Percentiles rank a stretch among this genome's conserved stretches.
Conservation (phyloP, 2,888 invertebrate species). For the Plusia festucae region DNA sequence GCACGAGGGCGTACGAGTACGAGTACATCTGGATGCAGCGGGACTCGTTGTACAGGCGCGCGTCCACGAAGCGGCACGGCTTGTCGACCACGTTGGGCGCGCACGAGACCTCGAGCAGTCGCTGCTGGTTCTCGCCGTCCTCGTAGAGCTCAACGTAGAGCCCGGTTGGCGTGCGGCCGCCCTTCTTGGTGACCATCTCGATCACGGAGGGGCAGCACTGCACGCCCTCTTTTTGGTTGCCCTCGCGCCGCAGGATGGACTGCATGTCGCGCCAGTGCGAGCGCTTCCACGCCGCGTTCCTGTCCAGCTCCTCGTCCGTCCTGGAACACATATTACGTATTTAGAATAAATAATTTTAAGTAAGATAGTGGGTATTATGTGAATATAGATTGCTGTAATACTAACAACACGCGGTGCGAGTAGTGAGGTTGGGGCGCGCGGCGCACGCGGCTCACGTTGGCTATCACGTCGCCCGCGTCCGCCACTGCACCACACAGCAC, state of each 20-base stretch:
- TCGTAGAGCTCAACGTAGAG: conserved; percentile 93
- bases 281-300: conserved; percentile 86
- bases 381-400: conserved; percentile 31
- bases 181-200: conserved; percentile 93
- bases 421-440: conserved; percentile 80
- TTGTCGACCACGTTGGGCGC: conserved; percentile 91
- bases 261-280: conserved; percentile 91
- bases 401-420: conserved; percentile 82
- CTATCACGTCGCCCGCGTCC: conserved; percentile 84
- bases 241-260: conserved; percentile 88
- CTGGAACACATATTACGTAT: conserved; percentile 63
- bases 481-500: conserved; percentile 88
- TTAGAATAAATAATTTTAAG: neutral
- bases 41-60: conserved; percentile 91
- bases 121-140: conserved; percentile 91
- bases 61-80: conserved; percentile 93
- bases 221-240: conserved; percentile 78
- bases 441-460: conserved; percentile 85
- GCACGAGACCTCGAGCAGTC: conserved; percentile 95
- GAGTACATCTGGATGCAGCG: conserved; percentile 95
- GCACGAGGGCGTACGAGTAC: conserved; percentile 95
- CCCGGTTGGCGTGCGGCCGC: conserved; percentile 93
- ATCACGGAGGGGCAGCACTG: conserved; percentile 95
- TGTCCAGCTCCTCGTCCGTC: conserved; percentile 81
- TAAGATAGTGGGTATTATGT: neutral